Conservation (phyloP, 2,888 invertebrate species). For the Corythucha ciliata region DNA sequence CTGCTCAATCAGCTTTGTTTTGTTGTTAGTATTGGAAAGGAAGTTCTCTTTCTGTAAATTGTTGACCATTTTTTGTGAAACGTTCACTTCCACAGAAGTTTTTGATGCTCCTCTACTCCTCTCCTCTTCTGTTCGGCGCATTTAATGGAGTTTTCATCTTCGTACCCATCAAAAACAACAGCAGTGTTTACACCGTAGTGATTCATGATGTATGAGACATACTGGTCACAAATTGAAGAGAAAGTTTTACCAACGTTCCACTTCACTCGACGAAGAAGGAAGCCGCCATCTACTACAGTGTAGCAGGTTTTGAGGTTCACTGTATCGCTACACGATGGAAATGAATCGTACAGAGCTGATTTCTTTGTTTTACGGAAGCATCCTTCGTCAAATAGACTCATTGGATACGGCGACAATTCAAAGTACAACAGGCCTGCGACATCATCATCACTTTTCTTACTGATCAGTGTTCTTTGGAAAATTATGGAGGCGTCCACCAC, state of each 20-base stretch:
- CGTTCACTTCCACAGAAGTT: slow-evolving; percentile 24
- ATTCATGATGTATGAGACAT: neutral
- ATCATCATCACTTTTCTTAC: neutral
- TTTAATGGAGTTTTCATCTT: slow-evolving; percentile 25
- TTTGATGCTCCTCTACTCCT: slow-evolving; percentile 23
- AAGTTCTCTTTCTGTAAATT: slow-evolving; percentile 28
- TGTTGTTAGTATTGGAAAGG: slow-evolving; percentile 27
- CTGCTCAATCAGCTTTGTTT: slow-evolving; percentile 26
- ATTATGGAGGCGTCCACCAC: neutral
- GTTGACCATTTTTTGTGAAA: slow-evolving; percentile 18
- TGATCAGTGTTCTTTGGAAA: neutral
- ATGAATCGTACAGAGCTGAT: neutral
- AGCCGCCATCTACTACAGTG: no score
- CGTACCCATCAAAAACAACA: slow-evolving; percentile 15
- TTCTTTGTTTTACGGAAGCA: neutral
- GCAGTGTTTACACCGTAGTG: slow-evolving; percentile 4
- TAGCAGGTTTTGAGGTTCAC: no score
- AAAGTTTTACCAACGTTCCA: no score
- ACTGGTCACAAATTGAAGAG: no score
- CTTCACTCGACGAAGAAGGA: no score
- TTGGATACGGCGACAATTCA: neutral
- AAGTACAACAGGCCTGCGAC: neutral
- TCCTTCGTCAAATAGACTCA: neutral
- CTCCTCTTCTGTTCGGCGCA: slow-evolving; percentile 30
- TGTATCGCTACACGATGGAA: neutral